phyloP scores from a whole-genome alignment of 2,888 invertebrate species.

The Rhimphoctona megacephalus region DNA sequence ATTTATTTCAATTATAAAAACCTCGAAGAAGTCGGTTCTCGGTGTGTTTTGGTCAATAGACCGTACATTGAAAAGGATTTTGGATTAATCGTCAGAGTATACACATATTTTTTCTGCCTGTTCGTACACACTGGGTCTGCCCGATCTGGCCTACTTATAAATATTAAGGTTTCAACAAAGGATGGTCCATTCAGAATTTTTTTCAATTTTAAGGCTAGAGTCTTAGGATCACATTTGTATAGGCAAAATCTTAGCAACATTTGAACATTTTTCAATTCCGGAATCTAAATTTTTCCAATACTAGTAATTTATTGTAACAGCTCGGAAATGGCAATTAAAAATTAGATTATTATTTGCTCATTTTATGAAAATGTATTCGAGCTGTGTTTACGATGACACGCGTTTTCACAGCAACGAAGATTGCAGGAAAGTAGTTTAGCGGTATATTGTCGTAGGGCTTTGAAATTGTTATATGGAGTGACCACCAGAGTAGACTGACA shows the following conservation, averaged over 20 bases:
- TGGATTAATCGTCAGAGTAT: too few relatives aligned
- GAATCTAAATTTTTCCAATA: too few relatives aligned
- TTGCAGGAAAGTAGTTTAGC: neutral
- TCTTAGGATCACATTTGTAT: neutral
- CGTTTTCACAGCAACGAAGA: neutral
- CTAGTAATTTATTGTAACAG: too few relatives aligned
- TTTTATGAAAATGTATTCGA: neutral
- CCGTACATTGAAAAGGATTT: neutral
- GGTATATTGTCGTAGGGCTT: neutral
- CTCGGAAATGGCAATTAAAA: neutral
- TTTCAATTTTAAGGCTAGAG: too few relatives aligned
- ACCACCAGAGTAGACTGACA: slow-evolving; percentile 1
- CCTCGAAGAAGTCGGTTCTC: too few relatives aligned
- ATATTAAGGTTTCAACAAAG: too few relatives aligned
- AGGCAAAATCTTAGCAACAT: neutral
- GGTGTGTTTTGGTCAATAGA: neutral
- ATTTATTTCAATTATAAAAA: neutral
- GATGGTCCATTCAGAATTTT: too few relatives aligned
- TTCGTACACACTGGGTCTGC: too few relatives aligned
- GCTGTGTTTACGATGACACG: neutral
- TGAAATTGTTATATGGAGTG: slow-evolving; percentile 5
- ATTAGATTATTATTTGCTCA: neutral
- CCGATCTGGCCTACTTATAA: too few relatives aligned
- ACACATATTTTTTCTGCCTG: too few relatives aligned
- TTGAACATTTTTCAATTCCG: too few relatives aligned